phyloP scores from a whole-genome alignment of 2,113 vertebrate genomes.

The Muscicapa adusta region DNA sequence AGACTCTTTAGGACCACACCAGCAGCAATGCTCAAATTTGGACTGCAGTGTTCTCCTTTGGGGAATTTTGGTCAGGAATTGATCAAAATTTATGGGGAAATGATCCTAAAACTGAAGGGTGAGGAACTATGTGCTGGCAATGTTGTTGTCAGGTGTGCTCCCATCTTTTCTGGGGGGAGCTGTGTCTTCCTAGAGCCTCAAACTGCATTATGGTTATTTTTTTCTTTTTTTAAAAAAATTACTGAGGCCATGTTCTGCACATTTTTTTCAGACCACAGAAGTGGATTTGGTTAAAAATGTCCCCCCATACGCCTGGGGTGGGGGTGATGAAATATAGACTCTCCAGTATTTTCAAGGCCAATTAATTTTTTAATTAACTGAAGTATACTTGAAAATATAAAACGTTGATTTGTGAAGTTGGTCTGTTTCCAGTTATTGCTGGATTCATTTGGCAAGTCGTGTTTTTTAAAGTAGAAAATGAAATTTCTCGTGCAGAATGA shows the following conservation, averaged over 20 bases:
- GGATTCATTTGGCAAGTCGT: conserved; percentile 18
- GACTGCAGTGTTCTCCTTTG: neutral
- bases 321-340: neutral
- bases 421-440: conserved; percentile 32
- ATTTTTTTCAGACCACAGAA: neutral
- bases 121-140: accelerated
- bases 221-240: no score
- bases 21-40: neutral
- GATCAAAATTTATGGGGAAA: neutral
- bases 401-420: conserved; percentile 50
- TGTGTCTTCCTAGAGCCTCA: neutral
- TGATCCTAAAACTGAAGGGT: neutral
- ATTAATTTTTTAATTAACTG: conserved; percentile 71
- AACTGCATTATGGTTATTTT: no score
- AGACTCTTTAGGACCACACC: accelerated
- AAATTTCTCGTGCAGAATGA: neutral
- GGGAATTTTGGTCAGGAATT: neutral
- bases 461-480: conserved; percentile 12
- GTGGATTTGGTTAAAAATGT: neutral
- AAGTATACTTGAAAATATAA: conserved; percentile 55
- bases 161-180: neutral
- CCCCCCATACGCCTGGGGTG: neutral
- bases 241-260: neutral
- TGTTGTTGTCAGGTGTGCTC: accelerated
- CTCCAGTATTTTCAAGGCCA: conserved; percentile 50